Conservation (phyloP, 2,888 invertebrate species). For the Anarsia innoxiella region DNA sequence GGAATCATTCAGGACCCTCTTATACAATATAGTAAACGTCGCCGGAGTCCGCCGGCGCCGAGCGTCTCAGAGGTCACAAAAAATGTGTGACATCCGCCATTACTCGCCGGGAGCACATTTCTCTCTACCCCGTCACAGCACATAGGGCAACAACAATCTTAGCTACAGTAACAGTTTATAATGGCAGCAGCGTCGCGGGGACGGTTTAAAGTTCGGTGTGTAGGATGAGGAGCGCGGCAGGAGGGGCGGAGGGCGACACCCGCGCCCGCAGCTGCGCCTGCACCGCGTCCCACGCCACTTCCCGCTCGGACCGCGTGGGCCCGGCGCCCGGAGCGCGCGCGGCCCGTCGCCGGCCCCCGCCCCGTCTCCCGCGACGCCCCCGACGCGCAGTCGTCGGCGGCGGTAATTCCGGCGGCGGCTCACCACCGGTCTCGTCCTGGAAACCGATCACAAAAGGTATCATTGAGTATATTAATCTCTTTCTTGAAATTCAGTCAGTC, state of each 20-base stretch:
- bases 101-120: too few species aligned
- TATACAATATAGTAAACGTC: not conserved
- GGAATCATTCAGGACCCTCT: not conserved
- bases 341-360: constrained; percentile 10
- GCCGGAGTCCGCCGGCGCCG: not conserved
- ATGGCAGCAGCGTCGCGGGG: not conserved
- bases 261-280: constrained; percentile 48
- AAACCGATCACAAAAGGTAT: too few species aligned
- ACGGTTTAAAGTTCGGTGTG: constrained; percentile 40
- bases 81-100: too few species aligned
- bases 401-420: constrained; percentile 13
- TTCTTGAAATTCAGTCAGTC: too few species aligned
- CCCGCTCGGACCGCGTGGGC: constrained; percentile 20
- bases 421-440: constrained; percentile 21
- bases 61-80: too few species aligned
- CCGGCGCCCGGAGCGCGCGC: constrained; percentile 5
- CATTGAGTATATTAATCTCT: too few species aligned
- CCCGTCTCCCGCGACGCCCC: constrained; percentile 7
- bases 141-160: too few species aligned
- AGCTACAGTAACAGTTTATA: too few species aligned
- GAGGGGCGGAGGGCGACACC: constrained; percentile 26
- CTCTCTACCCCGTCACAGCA: too few species aligned
- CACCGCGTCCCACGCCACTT: constrained; percentile 55
- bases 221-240: constrained; percentile 51
- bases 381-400: constrained; percentile 13